These are phyloP conservation scores for Spheniscus humboldti DNA, from an alignment of 2,797 vertebrate species.

Conservation along the genomic window DNA sequence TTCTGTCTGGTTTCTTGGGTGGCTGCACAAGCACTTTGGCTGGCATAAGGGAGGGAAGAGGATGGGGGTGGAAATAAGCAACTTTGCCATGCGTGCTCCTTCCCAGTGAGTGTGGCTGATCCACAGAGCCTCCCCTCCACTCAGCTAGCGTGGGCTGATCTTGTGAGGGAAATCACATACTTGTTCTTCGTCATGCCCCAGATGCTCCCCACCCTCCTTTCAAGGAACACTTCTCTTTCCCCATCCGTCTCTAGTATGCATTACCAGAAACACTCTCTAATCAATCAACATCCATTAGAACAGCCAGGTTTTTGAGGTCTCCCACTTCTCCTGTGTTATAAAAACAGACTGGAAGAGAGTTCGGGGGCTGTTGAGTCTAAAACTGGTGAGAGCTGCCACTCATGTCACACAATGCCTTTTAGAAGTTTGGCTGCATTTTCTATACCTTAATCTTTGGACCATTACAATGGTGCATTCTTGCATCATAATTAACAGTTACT, in stretches of 20 bases:
- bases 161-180: neutral
- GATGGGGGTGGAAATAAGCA: neutral
- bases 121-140: neutral
- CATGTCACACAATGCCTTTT: neutral
- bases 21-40: slow-evolving; percentile 1
- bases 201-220: neutral
- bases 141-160: neutral
- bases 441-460: neutral
- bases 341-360: neutral
- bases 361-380: neutral
- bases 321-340: neutral
- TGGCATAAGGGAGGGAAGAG: neutral
- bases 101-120: neutral
- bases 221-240: neutral
- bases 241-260: neutral
- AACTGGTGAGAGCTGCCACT: neutral
- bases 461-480: neutral
- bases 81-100: neutral
- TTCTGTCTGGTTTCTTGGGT: slow-evolving; percentile 40
- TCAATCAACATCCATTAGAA: neutral
- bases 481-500: neutral
- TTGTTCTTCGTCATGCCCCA: neutral
- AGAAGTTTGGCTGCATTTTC: neutral
- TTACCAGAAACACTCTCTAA: neutral
- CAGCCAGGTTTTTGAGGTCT: neutral